Evolutionary conservation across 2,797 vertebrate genomes (phyloP), one percentile per base, ranked within the genome.

Genomic region (Hozukius guyotensis): DNA sequence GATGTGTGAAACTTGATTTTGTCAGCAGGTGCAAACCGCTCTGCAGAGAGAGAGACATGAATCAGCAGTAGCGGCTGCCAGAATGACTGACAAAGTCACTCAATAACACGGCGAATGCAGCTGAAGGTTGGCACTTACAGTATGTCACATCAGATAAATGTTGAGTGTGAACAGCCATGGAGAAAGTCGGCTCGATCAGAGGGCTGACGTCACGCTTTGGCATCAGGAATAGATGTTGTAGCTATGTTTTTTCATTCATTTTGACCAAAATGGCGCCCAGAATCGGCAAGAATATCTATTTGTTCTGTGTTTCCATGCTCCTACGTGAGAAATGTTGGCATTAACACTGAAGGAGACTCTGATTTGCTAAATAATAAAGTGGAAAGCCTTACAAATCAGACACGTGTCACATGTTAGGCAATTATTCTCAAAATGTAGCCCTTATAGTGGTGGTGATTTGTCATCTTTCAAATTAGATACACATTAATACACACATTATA

Each of bases 71-170:
- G 68, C 2, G 31, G 32, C 83, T 88, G 93, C 87, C 87, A 90
- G 80, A 83, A 76, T 86, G 81, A 90, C 87, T 89, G 89, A 90
- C 89, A 91, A 85, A 89, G 87, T 86, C 87, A 81, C 82, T 89
- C 80, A 84, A 78, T 87, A 88, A 88, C 79, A 75, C n/a, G 9
- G 56, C 9, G 42, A 63, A 46, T 55, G 89, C 68, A 74, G 82
- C 81, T 78, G 77, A 82, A 82, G 78, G 87, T 84, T 81, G 79
- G 77, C 72, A 81, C 76, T 80, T 20, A 27, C 63, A 65, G 24
- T 25, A n/a, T 75, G 82, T 82, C 83, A 72, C 55, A 24, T 79
- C 75, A 59, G 85, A 86, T 81, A 46, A 82, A 83, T 81, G 78
- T 66, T 27, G 72, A 82, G 76, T 38, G 68, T 73, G 79, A 84